phyloP scores from a whole-genome alignment of 2,888 invertebrate genomes.

The Cyrtodaria siliqua region DNA sequence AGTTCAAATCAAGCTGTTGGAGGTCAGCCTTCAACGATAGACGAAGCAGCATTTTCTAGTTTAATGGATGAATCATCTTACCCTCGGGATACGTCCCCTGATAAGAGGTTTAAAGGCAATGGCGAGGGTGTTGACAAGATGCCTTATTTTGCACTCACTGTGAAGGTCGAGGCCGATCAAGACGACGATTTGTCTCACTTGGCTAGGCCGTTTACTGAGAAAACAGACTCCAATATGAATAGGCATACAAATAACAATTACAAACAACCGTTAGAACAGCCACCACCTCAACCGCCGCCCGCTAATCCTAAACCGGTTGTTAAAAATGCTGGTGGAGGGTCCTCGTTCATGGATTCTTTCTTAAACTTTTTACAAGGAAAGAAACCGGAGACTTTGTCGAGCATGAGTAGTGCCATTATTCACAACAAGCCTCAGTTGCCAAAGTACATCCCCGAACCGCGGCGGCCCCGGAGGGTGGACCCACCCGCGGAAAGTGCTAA shows the following conservation, averaged over 20 bases:
- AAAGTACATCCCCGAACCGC: slow-evolving; percentile 83
- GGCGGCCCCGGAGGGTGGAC: slow-evolving; percentile 56
- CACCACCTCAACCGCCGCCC: slow-evolving; percentile 27
- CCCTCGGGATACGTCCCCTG: slow-evolving; percentile 41
- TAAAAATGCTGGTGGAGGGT: slow-evolving; percentile 61
- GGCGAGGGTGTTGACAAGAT: slow-evolving; percentile 60
- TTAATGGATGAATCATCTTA: slow-evolving; percentile 69
- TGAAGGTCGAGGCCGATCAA: slow-evolving; percentile 65
- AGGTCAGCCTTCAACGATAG: slow-evolving; percentile 69
- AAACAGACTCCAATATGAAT: slow-evolving; percentile 14
- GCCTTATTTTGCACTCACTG: slow-evolving; percentile 61
- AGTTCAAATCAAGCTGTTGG: slow-evolving; percentile 1
- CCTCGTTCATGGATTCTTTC: slow-evolving; percentile 80
- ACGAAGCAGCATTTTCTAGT: slow-evolving; percentile 75
- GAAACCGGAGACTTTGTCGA: slow-evolving; percentile 83
- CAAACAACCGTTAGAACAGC: slow-evolving; percentile 7
- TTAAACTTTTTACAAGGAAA: slow-evolving; percentile 83
- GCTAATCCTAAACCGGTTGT: slow-evolving; percentile 47
- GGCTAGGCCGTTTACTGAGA: slow-evolving; percentile 60
- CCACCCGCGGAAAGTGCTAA: slow-evolving; percentile 11
- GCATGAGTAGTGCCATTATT: slow-evolving; percentile 80
- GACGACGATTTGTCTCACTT: slow-evolving; percentile 82
- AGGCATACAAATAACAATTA: slow-evolving; percentile 1
- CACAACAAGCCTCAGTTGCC: slow-evolving; percentile 80
- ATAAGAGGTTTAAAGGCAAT: slow-evolving; percentile 38